Evolutionary conservation across 92 coral and sea anemone genomes (phyloP).

Genomic region (Epizoanthus stellaris): DNA sequence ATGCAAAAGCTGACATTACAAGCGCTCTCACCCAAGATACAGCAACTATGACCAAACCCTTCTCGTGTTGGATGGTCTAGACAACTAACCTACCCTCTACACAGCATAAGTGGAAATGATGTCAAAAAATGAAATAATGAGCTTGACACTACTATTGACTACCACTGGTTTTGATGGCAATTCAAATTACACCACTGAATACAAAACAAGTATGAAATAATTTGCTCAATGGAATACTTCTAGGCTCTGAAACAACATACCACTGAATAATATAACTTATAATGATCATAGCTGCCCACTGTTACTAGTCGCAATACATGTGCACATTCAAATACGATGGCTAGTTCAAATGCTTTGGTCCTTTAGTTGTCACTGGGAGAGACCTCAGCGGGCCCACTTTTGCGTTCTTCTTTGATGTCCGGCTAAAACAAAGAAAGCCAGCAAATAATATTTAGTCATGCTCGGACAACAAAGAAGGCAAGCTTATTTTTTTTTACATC

Average conservation of each 20-base stretch:
- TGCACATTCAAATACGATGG: background rate
- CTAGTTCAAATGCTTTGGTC: background rate
- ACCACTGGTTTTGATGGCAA: slow-evolving; percentile 13
- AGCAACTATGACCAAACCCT: slow-evolving; percentile 58
- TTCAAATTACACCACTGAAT: slow-evolving; percentile 7
- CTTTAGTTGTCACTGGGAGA: slow-evolving; percentile 36
- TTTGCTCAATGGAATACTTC: slow-evolving; percentile 5
- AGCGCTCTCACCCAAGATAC: slow-evolving; percentile 61
- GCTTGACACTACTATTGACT: background rate
- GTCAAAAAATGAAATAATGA: background rate
- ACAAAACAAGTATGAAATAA: slow-evolving; percentile 16
- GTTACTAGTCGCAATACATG: slow-evolving; percentile 29
- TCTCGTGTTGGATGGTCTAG: slow-evolving; percentile 9
- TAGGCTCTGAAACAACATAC: slow-evolving; percentile 3
- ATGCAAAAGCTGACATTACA: slow-evolving; percentile 56
- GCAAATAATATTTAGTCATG: background rate
- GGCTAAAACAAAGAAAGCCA: background rate
- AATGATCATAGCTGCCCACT: slow-evolving; percentile 1
- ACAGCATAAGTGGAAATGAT: slow-evolving; percentile 26
- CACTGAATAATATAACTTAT: slow-evolving; percentile 3
- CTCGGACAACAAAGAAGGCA: no score
- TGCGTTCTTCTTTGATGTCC: slow-evolving; percentile 23
- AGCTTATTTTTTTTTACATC: no score
- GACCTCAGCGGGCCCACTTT: slow-evolving; percentile 31
- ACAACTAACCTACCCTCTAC: slow-evolving; percentile 5